Conservation (phyloP, 1,140 invertebrate species). For the Pseudachorutes palmiensis region DNA sequence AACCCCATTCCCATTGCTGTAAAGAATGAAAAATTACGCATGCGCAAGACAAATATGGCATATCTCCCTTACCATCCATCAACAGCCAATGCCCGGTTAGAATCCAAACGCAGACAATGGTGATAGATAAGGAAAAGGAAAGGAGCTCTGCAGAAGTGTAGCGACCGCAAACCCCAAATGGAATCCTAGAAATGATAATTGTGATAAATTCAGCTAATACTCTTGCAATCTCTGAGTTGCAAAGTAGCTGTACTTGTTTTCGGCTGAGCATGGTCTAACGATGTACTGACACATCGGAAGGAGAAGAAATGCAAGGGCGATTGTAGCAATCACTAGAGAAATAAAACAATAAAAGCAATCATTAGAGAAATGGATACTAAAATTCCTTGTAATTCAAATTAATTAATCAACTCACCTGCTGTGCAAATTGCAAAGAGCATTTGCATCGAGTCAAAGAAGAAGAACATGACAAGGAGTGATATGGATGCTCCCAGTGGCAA, state of each 20-base stretch:
- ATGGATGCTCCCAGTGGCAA: background rate
- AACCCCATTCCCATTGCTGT: constrained; percentile 91
- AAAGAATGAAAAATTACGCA: constrained; percentile 39
- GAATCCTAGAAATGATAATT: constrained; percentile 55
- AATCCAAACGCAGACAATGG: constrained; percentile 93
- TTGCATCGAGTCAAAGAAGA: background rate
- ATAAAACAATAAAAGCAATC: constrained; percentile 26
- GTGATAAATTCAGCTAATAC: no score
- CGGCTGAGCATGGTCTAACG: constrained; percentile 74
- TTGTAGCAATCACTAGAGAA: constrained; percentile 82
- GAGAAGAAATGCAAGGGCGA: constrained; percentile 88
- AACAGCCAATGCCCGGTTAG: constrained; percentile 94
- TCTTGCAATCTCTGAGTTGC: no score
- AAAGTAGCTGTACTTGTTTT: no score
- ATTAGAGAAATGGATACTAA: constrained; percentile 10
- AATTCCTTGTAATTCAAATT: background rate
- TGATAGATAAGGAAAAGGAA: constrained; percentile 82
- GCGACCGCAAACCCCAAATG: constrained; percentile 78
- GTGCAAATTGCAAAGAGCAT: no score
- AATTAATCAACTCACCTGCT: background rate
- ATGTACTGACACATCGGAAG: constrained; percentile 96
- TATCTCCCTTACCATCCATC: constrained; percentile 72
- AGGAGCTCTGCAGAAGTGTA: constrained; percentile 89
- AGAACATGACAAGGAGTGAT: constrained; percentile 12
- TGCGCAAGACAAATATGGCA: constrained; percentile 12